Conservation (phyloP, 2,113 vertebrate species). For the Gavia stellata region DNA sequence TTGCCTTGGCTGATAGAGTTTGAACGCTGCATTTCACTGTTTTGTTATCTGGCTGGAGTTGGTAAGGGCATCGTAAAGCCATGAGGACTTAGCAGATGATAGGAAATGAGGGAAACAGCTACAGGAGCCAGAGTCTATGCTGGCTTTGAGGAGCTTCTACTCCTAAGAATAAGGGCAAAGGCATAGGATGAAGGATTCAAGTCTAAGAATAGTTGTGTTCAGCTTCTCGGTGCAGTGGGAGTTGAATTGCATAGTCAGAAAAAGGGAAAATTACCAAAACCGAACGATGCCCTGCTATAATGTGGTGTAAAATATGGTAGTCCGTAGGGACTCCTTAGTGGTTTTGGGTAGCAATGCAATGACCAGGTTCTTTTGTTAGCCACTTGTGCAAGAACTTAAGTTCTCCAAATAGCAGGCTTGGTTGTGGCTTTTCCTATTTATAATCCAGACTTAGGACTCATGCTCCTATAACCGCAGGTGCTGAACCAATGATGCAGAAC, state of each 20-base stretch:
- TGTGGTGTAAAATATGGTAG: neutral
- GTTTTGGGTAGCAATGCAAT: neutral
- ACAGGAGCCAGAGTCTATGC: neutral
- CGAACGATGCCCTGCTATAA: neutral
- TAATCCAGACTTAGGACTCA: neutral
- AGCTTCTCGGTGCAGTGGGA: neutral
- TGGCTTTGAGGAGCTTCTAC: neutral
- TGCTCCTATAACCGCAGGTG: neutral
- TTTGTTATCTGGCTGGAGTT: neutral
- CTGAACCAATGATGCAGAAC: neutral
- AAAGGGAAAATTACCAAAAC: neutral
- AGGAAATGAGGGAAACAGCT: neutral
- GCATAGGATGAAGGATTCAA: neutral
- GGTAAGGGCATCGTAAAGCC: neutral
- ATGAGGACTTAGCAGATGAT: neutral
- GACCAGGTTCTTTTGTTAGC: neutral
- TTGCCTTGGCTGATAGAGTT: neutral
- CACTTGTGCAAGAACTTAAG: neutral
- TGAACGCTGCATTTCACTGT: neutral
- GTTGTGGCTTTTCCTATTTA: neutral
- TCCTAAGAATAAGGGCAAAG: neutral
- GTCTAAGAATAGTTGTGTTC: neutral
- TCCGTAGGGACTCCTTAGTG: neutral
- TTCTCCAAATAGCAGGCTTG: conserved; percentile 4
- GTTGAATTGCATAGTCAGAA: neutral